Percentiles rank a stretch among this genome's conserved stretches.
Evolutionary conservation across 1,140 invertebrate species (phyloP).

Genomic region (Heliconius nattereri): DNA sequence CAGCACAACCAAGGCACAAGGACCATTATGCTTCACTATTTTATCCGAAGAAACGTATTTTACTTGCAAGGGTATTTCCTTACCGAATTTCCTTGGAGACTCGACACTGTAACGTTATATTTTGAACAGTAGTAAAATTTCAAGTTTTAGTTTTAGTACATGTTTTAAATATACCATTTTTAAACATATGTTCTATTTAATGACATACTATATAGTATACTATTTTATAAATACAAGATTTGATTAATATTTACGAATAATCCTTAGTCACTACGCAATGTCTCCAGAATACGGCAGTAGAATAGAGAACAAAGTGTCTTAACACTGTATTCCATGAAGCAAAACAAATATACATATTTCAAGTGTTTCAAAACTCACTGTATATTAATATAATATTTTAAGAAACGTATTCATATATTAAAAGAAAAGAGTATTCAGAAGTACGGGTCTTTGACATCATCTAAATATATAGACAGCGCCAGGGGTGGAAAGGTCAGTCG

Average conservation of each 20-base stretch:
- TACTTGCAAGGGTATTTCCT: conserved; percentile 45
- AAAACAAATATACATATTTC: too few relatives aligned
- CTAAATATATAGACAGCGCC: neutral
- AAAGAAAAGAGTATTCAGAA: neutral
- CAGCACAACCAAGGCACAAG: conserved; percentile 10
- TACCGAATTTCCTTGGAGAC: conserved; percentile 53
- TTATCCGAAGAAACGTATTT: conserved; percentile 50
- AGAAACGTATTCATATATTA: neutral
- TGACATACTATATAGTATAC: too few relatives aligned
- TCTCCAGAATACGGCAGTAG: too few relatives aligned
- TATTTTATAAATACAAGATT: too few relatives aligned
- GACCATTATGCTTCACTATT: conserved; percentile 40
- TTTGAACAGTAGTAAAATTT: conserved; percentile 17
- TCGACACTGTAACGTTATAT: conserved; percentile 43
- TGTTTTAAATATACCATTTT: neutral
- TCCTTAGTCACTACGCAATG: too few relatives aligned
- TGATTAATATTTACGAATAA: too few relatives aligned
- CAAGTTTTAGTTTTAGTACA: conserved; percentile 2
- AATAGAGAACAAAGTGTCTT: too few relatives aligned
- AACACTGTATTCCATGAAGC: too few relatives aligned
- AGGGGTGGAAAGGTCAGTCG: conserved; percentile 17
- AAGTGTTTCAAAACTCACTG: neutral
- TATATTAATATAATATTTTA: neutral
- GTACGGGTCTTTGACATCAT: conserved; percentile 6
- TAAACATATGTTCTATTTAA: neutral